A percentile compares a stretch with the other conserved stretches of the same genome.
Conservation (phyloP, 2,888 invertebrate genomes). For the Tenthredo mesomela region DNA sequence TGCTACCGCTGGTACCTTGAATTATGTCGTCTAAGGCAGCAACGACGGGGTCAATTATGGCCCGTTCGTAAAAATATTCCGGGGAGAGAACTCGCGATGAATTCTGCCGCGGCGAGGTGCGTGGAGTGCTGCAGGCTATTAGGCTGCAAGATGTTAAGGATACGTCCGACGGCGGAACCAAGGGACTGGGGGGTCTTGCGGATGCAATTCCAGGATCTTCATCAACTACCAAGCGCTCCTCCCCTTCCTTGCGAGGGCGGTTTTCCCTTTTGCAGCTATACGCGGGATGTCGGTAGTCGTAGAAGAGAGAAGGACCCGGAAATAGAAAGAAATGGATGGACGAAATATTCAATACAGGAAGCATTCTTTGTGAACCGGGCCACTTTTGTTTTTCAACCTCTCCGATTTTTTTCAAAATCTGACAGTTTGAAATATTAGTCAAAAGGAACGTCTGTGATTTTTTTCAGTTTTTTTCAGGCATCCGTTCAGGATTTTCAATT, state of each 20-base stretch:
- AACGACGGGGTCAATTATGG: conserved; percentile 38
- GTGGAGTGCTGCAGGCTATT: conserved; percentile 12
- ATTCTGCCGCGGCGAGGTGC: neutral
- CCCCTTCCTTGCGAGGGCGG: neutral
- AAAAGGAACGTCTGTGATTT: no score
- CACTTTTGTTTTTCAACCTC: no score
- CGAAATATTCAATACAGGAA: neutral
- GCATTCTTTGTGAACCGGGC: no score
- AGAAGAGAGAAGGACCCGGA: neutral
- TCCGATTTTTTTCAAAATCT: no score
- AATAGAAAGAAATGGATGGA: neutral
- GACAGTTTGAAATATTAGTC: no score
- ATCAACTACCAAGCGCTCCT: neutral
- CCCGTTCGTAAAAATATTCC: neutral
- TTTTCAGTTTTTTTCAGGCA: no score
- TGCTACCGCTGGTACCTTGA: neutral
- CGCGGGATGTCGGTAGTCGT: neutral
- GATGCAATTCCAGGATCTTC: neutral
- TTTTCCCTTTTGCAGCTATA: neutral
- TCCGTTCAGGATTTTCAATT: no score
- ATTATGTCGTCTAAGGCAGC: conserved; percentile 43
- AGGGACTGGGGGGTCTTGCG: neutral
- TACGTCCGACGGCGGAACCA: neutral
- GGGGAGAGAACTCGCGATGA: neutral
- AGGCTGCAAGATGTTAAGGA: neutral